These are phyloP conservation scores for Bos javanicus DNA, from an alignment of 2,113 vertebrate genomes.

Conservation along the genomic window DNA sequence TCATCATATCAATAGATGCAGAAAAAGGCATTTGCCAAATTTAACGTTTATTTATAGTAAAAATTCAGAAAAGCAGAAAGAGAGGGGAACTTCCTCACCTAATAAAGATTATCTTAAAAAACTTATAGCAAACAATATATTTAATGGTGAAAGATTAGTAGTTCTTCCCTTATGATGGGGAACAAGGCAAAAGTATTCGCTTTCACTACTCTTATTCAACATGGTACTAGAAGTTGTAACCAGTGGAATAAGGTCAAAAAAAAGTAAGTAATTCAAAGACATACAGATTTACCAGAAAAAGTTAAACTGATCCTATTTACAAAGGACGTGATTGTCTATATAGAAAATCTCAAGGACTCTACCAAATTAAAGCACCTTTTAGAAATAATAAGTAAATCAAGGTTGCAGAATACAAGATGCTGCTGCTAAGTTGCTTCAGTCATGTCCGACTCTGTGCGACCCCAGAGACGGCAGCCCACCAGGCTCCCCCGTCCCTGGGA, in stretches of 20 bases:
- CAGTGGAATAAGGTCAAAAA: not conserved
- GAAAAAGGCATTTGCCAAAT: not conserved
- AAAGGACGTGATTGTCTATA: not conserved
- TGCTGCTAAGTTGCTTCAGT: too few species aligned
- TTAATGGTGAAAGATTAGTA: not conserved
- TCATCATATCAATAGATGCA: not conserved
- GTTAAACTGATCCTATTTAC: not conserved
- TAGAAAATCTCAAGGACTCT: not conserved
- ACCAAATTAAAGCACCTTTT: not conserved
- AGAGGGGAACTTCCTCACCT: not conserved
- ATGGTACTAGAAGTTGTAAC: not conserved
- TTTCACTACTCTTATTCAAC: not conserved
- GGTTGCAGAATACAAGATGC: not conserved
- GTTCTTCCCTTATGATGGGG: not conserved
- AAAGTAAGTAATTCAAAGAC: not conserved
- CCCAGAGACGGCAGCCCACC: too few species aligned
- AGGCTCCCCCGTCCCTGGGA: too few species aligned
- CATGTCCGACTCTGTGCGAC: too few species aligned
- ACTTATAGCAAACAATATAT: not conserved
- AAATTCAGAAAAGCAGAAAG: not conserved
- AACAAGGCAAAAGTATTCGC: not conserved
- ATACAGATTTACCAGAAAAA: not conserved
- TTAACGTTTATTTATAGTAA: not conserved
- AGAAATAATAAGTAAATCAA: not conserved
- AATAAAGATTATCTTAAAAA: not conserved